phyloP scores from a whole-genome alignment of 2,888 invertebrate genomes.

The Leuctra nigra region DNA sequence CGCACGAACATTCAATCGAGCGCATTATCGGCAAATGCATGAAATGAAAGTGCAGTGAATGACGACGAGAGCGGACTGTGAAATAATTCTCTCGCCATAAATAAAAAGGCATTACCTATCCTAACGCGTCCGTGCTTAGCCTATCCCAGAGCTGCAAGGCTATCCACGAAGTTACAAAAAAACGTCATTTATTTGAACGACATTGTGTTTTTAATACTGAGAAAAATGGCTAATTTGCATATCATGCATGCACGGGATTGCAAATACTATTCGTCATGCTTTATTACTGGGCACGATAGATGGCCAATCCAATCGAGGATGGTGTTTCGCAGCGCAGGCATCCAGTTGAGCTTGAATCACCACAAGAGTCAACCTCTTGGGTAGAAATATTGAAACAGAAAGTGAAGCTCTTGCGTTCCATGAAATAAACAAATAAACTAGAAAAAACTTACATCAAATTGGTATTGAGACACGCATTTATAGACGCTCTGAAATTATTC shows the following conservation, averaged over 20 bases:
- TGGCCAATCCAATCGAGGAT: no score
- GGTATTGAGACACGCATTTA: no score
- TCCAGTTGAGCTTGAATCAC: no score
- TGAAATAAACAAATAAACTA: no score
- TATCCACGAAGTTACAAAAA: neutral
- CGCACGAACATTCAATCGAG: neutral
- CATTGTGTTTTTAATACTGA: neutral
- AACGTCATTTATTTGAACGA: neutral
- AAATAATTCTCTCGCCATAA: neutral
- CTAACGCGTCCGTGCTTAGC: neutral
- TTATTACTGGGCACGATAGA: no score
- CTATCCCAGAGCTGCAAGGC: neutral
- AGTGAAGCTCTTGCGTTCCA: no score
- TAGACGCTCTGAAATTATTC: no score
- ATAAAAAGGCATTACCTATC: constrained; percentile 1
- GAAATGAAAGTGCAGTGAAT: neutral
- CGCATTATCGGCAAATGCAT: neutral
- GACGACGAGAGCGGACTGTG: neutral
- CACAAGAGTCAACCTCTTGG: no score
- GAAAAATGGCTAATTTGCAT: neutral
- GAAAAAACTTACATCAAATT: no score
- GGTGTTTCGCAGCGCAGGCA: no score
- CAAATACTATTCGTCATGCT: no score
- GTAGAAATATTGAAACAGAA: no score
- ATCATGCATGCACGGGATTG: neutral